These are phyloP conservation scores for Unio pictorum DNA, from an alignment of 2,888 invertebrate genomes.

Conservation along the genomic window DNA sequence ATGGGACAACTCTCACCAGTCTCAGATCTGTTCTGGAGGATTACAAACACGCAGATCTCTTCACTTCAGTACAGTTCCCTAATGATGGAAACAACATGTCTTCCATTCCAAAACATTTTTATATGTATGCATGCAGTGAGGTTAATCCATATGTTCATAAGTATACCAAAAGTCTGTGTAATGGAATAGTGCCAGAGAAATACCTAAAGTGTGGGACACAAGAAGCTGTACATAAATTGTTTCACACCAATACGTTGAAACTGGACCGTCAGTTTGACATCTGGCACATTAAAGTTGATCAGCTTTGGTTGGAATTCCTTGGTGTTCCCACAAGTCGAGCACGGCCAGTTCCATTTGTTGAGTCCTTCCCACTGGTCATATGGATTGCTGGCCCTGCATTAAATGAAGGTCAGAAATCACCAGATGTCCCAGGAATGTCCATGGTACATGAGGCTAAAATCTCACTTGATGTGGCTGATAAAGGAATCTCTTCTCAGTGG, in stretches of 20 bases:
- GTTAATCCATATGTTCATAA: slow-evolving; percentile 60
- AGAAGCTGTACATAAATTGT: slow-evolving; percentile 27
- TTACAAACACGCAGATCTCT: slow-evolving; percentile 82
- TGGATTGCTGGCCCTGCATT: slow-evolving; percentile 78
- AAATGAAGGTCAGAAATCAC: background rate
- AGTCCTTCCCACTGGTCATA: slow-evolving; percentile 85
- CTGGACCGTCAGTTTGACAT: slow-evolving; percentile 80
- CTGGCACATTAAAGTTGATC: slow-evolving; percentile 89
- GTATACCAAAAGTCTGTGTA: slow-evolving; percentile 39
- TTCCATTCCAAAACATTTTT: slow-evolving; percentile 50
- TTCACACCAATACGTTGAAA: slow-evolving; percentile 60
- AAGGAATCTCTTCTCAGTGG: too few species aligned
- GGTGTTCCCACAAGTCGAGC: slow-evolving; percentile 81
- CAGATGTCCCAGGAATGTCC: background rate
- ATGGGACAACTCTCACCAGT: slow-evolving; percentile 78
- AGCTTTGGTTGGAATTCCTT: slow-evolving; percentile 93
- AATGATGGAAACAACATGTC: slow-evolving; percentile 42
- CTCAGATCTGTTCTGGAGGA: slow-evolving; percentile 85
- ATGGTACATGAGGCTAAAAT: slow-evolving; percentile 3
- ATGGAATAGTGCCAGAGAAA: slow-evolving; percentile 21
- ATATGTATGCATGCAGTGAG: slow-evolving; percentile 44
- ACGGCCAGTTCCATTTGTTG: slow-evolving; percentile 72
- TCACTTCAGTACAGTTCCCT: slow-evolving; percentile 71
- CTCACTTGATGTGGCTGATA: background rate
- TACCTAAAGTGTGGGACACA: slow-evolving; percentile 18